Conservation (phyloP, 2,888 invertebrate species). For the Gymnoscelis rufifasciata region DNA sequence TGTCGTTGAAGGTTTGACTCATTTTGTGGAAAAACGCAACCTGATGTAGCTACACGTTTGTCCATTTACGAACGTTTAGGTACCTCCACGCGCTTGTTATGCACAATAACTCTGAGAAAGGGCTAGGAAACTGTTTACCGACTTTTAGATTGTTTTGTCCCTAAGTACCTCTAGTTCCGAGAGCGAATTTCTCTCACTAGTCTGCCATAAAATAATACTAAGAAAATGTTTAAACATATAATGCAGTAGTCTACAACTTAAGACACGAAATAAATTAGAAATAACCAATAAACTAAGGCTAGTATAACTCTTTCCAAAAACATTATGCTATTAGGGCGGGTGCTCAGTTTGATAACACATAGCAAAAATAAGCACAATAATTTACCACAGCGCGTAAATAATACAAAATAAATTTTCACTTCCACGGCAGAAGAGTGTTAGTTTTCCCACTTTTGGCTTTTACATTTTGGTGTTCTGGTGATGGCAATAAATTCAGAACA, state of each 20-base stretch:
- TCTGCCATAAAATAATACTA: conserved; percentile 14
- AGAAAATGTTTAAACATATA: conserved; percentile 31
- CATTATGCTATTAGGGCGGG: not conserved
- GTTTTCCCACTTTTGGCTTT: not conserved
- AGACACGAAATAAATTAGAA: conserved; percentile 29
- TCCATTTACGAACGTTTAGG: too few relatives aligned
- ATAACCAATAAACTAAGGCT: conserved; percentile 24
- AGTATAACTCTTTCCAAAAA: conserved; percentile 9
- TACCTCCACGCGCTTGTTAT: too few relatives aligned
- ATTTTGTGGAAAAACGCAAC: too few relatives aligned
- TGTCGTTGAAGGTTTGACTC: not conserved
- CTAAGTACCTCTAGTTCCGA: too few relatives aligned
- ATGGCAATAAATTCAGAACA: conserved; percentile 15
- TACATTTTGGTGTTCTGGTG: conserved; percentile 6
- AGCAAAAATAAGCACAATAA: conserved; percentile 21
- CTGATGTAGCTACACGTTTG: too few relatives aligned
- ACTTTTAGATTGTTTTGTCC: too few relatives aligned
- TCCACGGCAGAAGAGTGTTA: conserved; percentile 38
- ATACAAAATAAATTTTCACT: conserved; percentile 27
- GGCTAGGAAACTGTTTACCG: too few relatives aligned
- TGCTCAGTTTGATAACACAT: conserved; percentile 24
- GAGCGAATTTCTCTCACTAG: not conserved
- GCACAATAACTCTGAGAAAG: too few relatives aligned
- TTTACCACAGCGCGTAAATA: conserved; percentile 2
- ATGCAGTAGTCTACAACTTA: conserved; percentile 41